Evolutionary conservation across 2,797 vertebrate genomes (phyloP), one percentile per base, ranked within the genome.

Genomic region (Fringilla coelebs): DNA sequence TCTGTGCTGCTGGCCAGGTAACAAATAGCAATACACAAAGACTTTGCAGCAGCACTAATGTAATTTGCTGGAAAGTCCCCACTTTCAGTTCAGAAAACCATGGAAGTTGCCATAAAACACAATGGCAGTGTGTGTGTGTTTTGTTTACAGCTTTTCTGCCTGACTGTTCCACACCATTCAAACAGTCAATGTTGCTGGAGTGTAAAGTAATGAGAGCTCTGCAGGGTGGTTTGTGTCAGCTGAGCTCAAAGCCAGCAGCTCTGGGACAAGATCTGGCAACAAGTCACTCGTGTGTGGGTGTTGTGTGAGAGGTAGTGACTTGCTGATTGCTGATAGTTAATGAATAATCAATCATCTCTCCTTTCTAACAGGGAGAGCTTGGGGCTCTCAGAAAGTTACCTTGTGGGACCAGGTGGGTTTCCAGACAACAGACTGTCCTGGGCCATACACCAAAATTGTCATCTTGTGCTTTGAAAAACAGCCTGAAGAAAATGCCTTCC

Each of bases 221-320:
- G 34, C 71, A 84, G 80, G 76, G 74, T 66, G 81, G 66, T 78
- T 85, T 89, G 4, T 48, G 36, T 55, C 71, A n/a, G 86, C 74
- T 38, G 20, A 84, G 58, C 73, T 72, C 2, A 28, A 83, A 86
- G 74, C 46, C 81, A 74, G 51, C 60, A 88, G 80, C 5, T 72
- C 67, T 40, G 48, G 49, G 61, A 48, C n/a, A 46, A 82, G 86
- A 17, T 46, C 49, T 68, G 83, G 71, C 57, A 55, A 29, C 83
- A 68, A 45, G 46, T 73, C 86, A 11, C 62, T 81, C 31, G 1
- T 13, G 46, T 57, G 66, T 48, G 6, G 1, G 15, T 32, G 65
- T 2, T 29, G 31, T 34, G 26, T 31, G 40, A 71, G 43, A 49
- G 78, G 28, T 0, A 18, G 28, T 3, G 49, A 43, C 0, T 0